Conservation (phyloP, 2,888 invertebrate species). For the Dioctria rufipes region DNA sequence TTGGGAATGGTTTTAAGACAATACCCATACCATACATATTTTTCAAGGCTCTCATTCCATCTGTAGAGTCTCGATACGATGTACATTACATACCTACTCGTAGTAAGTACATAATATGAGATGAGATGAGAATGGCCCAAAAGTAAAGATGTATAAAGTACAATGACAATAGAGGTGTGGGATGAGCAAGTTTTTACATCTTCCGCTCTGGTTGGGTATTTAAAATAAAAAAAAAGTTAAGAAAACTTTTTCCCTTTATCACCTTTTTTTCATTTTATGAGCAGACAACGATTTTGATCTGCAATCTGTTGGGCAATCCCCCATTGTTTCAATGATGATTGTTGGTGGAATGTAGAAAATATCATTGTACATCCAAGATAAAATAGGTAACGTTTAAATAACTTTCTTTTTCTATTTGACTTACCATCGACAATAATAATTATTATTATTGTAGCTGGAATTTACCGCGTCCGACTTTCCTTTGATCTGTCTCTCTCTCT, state of each 20-base stretch:
- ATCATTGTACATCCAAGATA: slow-evolving; percentile 17
- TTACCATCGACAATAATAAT: slow-evolving; percentile 7
- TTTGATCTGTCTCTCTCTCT: neutral
- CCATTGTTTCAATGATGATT: neutral
- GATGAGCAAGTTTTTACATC: neutral
- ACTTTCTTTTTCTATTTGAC: neutral
- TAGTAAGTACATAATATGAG: too few species aligned
- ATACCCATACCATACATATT: neutral
- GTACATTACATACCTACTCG: too few species aligned
- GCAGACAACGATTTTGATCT: slow-evolving; percentile 27
- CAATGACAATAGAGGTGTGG: neutral
- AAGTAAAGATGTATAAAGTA: neutral
- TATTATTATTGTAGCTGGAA: neutral
- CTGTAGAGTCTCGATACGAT: slow-evolving; percentile 5
- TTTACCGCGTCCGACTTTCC: slow-evolving; percentile 27
- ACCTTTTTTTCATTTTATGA: slow-evolving; percentile 20
- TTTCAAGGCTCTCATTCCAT: neutral
- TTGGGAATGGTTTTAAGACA: slow-evolving; percentile 7
- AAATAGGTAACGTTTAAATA: slow-evolving; percentile 35
- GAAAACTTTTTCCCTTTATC: slow-evolving; percentile 20
- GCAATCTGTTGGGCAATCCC: neutral
- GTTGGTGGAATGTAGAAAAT: neutral
- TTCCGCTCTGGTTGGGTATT: slow-evolving; percentile 29
- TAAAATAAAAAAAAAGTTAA: neutral
- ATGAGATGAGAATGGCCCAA: neutral